These are phyloP conservation scores for Podarcis lilfordi DNA, from an alignment of 2,797 vertebrate genomes.

Conservation along the genomic window DNA sequence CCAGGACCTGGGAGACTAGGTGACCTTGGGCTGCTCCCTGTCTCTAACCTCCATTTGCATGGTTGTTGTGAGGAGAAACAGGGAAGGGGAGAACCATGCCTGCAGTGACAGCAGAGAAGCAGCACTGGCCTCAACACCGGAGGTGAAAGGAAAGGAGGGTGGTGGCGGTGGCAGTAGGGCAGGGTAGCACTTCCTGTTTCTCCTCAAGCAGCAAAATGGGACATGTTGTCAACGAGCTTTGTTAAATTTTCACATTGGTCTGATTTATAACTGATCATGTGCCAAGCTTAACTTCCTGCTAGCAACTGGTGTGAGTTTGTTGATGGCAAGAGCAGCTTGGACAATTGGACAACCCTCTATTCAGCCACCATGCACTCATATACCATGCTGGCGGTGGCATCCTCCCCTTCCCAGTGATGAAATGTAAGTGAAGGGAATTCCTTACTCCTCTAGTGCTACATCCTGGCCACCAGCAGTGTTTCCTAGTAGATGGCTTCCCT, in stretches of 20 bases:
- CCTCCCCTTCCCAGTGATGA: neutral
- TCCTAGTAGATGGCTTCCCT: neutral
- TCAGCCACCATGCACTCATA: neutral
- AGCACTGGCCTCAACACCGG: neutral
- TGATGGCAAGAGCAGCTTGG: no score
- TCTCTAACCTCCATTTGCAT: no score
- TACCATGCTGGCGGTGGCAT: neutral
- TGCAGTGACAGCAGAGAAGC: no score
- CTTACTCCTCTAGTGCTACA: neutral
- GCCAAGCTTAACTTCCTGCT: neutral
- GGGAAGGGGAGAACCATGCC: no score
- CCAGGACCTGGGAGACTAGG: no score
- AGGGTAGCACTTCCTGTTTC: no score
- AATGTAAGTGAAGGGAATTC: neutral
- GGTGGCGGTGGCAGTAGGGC: accelerated
- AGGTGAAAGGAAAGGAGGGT: neutral
- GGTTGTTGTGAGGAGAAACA: no score
- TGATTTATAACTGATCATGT: neutral
- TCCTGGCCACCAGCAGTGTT: neutral
- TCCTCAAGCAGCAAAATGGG: no score
- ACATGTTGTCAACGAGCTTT: no score
- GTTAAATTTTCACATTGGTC: neutral
- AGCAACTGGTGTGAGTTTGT: no score
- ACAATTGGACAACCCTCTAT: neutral
- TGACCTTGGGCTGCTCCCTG: no score